Evolutionary conservation across 2,888 invertebrate genomes (phyloP).

Genomic region (Drosophila paramelanica): DNA sequence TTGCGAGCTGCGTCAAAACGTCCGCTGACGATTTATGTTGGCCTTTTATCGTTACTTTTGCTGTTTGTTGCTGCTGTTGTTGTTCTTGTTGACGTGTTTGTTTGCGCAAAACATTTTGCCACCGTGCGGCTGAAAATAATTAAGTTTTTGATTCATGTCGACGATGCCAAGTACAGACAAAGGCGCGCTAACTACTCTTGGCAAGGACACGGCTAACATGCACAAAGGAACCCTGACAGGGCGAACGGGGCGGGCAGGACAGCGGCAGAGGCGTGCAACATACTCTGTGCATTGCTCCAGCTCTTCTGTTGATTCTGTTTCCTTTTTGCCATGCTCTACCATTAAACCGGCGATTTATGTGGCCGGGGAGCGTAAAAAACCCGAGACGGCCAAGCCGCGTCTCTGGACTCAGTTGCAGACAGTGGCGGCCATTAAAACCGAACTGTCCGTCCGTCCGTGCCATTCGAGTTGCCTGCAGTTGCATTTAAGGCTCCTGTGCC

Average conservation of each 20-base stretch:
- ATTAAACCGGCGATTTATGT: constrained; percentile 72
- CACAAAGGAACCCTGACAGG: constrained; percentile 36
- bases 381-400: constrained; percentile 21
- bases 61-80: constrained; percentile 14
- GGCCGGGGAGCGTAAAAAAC: constrained; percentile 34
- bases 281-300: constrained; percentile 9
- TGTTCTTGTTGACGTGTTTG: constrained; percentile 45
- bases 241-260: background rate
- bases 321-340: constrained; percentile 50
- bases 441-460: constrained; percentile 16
- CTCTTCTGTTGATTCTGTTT: constrained; percentile 42
- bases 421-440: constrained; percentile 31
- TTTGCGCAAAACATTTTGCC: constrained; percentile 59
- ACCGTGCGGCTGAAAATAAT: constrained; percentile 69
- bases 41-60: constrained; percentile 28
- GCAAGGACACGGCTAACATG: constrained; percentile 55
- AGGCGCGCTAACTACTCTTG: constrained; percentile 62
- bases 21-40: constrained; percentile 65
- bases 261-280: constrained; percentile 1
- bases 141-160: constrained; percentile 78
- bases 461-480: constrained; percentile 25
- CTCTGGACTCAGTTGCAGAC: constrained; percentile 13
- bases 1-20: constrained; percentile 74
- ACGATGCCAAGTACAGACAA: constrained; percentile 60
- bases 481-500: constrained; percentile 3